phyloP scores from a whole-genome alignment of 2,113 vertebrate species.

The Peromyscus polionotus region DNA sequence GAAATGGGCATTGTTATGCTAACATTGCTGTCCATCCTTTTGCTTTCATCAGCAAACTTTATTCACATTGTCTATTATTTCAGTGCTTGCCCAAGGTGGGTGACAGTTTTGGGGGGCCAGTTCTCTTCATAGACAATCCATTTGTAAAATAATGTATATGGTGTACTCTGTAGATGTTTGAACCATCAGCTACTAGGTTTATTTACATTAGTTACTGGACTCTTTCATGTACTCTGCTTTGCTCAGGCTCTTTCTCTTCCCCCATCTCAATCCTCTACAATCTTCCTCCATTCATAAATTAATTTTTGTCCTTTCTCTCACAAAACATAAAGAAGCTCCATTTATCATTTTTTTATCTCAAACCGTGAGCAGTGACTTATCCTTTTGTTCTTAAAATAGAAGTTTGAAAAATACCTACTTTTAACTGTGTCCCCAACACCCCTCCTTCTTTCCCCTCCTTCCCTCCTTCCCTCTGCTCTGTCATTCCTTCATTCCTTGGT shows the following conservation, averaged over 20 bases:
- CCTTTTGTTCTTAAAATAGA: slow-evolving; percentile 16
- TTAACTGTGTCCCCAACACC: not conserved
- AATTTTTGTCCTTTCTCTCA: not conserved
- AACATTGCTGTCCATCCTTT: not conserved
- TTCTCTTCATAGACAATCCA: not conserved
- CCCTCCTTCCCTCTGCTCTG: no score
- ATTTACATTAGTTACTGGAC: not conserved
- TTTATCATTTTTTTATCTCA: not conserved
- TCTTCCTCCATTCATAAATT: not conserved
- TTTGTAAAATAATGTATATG: not conserved
- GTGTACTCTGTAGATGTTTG: not conserved
- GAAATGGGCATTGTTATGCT: not conserved
- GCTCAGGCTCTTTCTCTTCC: not conserved
- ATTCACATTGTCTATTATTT: not conserved
- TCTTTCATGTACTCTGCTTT: not conserved
- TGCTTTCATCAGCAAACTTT: not conserved
- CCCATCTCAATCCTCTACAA: not conserved
- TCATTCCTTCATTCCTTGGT: not conserved
- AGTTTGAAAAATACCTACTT: not conserved
- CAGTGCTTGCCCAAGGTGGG: not conserved
- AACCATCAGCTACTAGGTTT: not conserved
- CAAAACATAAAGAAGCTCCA: not conserved
- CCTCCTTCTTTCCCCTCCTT: not conserved
- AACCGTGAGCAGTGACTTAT: not conserved
- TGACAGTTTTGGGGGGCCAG: fast-evolving